Conservation (phyloP, 2,888 invertebrate species). For the Xylota segnis region DNA sequence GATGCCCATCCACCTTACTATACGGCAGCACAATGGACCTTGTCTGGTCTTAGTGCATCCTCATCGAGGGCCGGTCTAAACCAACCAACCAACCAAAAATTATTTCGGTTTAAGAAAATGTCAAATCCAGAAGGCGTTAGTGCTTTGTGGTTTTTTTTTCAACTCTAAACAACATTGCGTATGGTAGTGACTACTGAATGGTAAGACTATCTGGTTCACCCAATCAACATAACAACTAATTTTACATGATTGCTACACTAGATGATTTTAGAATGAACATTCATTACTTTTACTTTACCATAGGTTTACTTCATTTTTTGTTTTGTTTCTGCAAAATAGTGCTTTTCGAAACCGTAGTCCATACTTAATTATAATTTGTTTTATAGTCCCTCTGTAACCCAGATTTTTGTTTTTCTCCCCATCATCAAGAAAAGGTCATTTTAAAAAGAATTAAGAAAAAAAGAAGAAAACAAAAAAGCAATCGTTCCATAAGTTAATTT, state of each 20-base stretch:
- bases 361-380: background rate
- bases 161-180: background rate
- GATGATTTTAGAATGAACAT: slow-evolving; percentile 11
- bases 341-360: slow-evolving; percentile 4
- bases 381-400: background rate
- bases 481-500: slow-evolving; percentile 51
- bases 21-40: too few relatives aligned
- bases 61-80: too few relatives aligned
- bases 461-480: slow-evolving; percentile 13
- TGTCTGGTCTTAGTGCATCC: too few relatives aligned
- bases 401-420: background rate
- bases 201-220: slow-evolving; percentile 15
- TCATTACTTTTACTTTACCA: slow-evolving; percentile 24
- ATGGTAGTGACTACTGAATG: slow-evolving; percentile 19
- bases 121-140: too few relatives aligned
- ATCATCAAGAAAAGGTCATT: background rate
- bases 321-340: slow-evolving; percentile 37
- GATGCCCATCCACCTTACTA: too few relatives aligned
- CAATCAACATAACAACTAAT: background rate
- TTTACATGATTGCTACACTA: slow-evolving; percentile 18
- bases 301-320: slow-evolving; percentile 9
- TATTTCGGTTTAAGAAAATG: too few relatives aligned
- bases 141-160: background rate
- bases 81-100: too few relatives aligned
- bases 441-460: slow-evolving; percentile 5